A percentile compares a stretch with the other conserved stretches of the same genome.
Conservation (phyloP, 2,797 vertebrate genomes). For the Sibirionetta formosa region DNA sequence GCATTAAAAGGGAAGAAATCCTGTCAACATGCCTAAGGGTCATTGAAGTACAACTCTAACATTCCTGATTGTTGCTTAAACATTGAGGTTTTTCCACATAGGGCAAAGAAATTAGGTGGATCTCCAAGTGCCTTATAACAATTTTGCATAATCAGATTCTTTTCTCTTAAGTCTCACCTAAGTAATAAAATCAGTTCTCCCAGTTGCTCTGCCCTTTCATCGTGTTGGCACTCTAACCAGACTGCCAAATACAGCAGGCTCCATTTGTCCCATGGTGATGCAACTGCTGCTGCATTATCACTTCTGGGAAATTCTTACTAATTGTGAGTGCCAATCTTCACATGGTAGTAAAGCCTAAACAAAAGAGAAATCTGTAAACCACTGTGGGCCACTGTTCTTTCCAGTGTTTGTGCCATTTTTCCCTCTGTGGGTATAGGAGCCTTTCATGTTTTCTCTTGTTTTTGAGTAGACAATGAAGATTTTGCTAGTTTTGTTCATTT, state of each 20-base stretch:
- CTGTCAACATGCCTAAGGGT: not conserved
- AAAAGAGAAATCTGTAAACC: not conserved
- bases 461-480: not conserved
- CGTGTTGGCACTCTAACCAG: not conserved
- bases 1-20: not conserved
- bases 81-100: not conserved
- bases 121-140: not conserved
- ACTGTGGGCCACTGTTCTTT: not conserved
- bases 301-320: not conserved
- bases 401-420: not conserved
- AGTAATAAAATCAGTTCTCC: not conserved
- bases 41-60: not conserved
- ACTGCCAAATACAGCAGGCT: not conserved
- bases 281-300: not conserved
- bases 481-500: not conserved
- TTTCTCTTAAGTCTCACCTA: not conserved
- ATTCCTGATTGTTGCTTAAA: not conserved
- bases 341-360: not conserved
- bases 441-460: fast-evolving
- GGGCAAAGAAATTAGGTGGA: fast-evolving
- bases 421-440: fast-evolving
- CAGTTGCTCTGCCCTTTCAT: not conserved
- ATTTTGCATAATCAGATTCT: not conserved
- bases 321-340: not conserved
- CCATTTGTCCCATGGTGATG: not conserved